Conservation (phyloP, 1,140 invertebrate species). For the Bombus sibiricus region DNA sequence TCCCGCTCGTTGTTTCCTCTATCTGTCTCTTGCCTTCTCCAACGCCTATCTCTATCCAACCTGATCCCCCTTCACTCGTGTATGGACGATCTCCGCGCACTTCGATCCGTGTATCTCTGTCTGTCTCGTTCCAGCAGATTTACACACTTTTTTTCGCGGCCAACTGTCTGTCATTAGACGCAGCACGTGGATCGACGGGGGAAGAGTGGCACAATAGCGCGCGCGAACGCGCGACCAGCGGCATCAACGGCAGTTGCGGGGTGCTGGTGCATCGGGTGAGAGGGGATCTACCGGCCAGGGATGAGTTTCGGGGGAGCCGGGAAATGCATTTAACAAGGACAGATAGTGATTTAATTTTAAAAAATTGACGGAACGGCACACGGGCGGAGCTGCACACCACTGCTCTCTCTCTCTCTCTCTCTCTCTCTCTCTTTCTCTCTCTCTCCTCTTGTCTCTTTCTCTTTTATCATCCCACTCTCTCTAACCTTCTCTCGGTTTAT, state of each 20-base stretch:
- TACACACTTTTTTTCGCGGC: conserved; percentile 78
- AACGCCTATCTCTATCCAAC: conserved; percentile 12
- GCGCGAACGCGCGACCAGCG: conserved; percentile 55
- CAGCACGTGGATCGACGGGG: conserved; percentile 71
- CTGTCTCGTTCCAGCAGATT: conserved; percentile 72
- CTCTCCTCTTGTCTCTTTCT: background rate
- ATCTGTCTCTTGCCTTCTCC: background rate
- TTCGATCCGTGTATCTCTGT: conserved; percentile 52
- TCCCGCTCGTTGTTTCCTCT: conserved; percentile 36
- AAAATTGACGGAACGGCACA: conserved; percentile 82
- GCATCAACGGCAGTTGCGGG: conserved; percentile 15
- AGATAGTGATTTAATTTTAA: conserved; percentile 83
- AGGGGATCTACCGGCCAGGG: conserved; percentile 19
- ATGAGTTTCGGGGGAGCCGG: conserved; percentile 56
- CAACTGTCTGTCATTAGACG: conserved; percentile 83
- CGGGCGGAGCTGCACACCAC: conserved; percentile 52
- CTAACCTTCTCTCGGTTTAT: conserved; percentile 25
- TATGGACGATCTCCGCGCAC: conserved; percentile 39
- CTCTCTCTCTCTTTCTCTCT: background rate
- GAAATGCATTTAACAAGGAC: conserved; percentile 83
- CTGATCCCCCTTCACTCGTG: conserved; percentile 1
- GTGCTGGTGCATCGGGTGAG: conserved; percentile 7
- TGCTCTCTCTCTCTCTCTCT: background rate
- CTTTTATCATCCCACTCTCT: background rate
- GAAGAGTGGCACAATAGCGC: conserved; percentile 49